Evolutionary conservation across 2,888 invertebrate genomes (phyloP), one percentile per base, ranked within the genome.

Genomic region (Galerucella calmariensis): DNA sequence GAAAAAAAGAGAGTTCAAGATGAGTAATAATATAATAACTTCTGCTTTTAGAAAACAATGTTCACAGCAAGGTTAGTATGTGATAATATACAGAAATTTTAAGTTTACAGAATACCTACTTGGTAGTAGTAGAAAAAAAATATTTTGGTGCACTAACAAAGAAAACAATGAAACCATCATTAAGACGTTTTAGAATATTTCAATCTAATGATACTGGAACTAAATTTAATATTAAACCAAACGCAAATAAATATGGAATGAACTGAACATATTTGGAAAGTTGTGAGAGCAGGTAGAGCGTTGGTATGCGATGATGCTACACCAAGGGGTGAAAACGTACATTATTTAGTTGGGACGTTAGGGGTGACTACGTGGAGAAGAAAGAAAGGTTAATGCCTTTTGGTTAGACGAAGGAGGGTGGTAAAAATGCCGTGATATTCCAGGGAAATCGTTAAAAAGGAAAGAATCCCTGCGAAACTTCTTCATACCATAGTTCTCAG

Each of bases 371-470:
- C 41, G 62, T 62, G 16, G 62, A 41, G 16, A 62, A 62, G 62
- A 62, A 62, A 62, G 62, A 62, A 62, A 62, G 62, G 62, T 62
- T 62, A 62, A 62, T 62, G 62, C 41, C 62, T 62, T n/a, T 62
- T 41, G 62, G 62, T 62, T 62, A 35, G 62, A 35, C 62, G 62
- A 62, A 3, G 62, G 62, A 62, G 62, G 62, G 62, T 62, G 62
- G 62, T 41, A 41, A 62, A 62, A 62, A 62, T 41, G 12, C 27
- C 61, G 61, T 35, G 61, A 61, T 61, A 41, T 62, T 62, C 62
- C 62, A 16, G n/a, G 62, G 41, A 41, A 62, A 62, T 62, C 62
- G 62, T 62, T 62, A 62, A 16, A 35, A 62, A 56, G 20, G 56
- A 61, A 27, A 27, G 41, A 8, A 61, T 61, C 41, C n/a, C 41